These are phyloP conservation scores for Branchinecta lindahli DNA, from an alignment of 1,140 invertebrate genomes.

Conservation along the genomic window DNA sequence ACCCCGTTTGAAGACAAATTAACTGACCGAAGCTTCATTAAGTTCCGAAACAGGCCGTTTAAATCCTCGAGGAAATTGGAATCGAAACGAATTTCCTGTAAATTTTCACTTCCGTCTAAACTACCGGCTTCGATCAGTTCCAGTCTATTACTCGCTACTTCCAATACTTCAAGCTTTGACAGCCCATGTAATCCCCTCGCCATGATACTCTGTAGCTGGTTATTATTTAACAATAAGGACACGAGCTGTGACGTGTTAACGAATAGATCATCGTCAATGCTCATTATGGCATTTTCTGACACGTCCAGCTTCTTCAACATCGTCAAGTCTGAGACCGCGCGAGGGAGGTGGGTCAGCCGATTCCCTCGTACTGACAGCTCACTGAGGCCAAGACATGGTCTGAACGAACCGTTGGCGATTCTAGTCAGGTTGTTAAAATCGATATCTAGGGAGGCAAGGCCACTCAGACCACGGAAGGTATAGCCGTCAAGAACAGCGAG, in stretches of 20 bases:
- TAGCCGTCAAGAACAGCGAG: constrained; percentile 47
- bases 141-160: constrained; percentile 72
- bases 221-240: constrained; percentile 64
- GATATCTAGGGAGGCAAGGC: constrained; percentile 51
- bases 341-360: constrained; percentile 55
- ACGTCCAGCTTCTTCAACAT: constrained; percentile 46
- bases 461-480: constrained; percentile 52
- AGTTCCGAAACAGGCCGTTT: constrained; percentile 63
- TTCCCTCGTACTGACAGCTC: constrained; percentile 76
- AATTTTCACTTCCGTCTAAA: constrained; percentile 48
- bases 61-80: constrained; percentile 71
- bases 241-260: constrained; percentile 66
- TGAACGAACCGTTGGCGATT: constrained; percentile 53
- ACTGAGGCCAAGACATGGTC: constrained; percentile 58
- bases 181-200: constrained; percentile 60
- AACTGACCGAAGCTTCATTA: constrained; percentile 61
- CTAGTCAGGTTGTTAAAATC: constrained; percentile 53
- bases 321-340: constrained; percentile 50
- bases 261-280: constrained; percentile 53
- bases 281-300: constrained; percentile 65
- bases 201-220: constrained; percentile 45
- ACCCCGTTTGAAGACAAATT: constrained; percentile 76
- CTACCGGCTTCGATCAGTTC: constrained; percentile 61
- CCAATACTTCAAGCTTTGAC: constrained; percentile 61
- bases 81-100: constrained; percentile 72